Base-by-base conservation (phyloP, 2,797 vertebrate species). In the Sebastes umbrosus region DNA sequence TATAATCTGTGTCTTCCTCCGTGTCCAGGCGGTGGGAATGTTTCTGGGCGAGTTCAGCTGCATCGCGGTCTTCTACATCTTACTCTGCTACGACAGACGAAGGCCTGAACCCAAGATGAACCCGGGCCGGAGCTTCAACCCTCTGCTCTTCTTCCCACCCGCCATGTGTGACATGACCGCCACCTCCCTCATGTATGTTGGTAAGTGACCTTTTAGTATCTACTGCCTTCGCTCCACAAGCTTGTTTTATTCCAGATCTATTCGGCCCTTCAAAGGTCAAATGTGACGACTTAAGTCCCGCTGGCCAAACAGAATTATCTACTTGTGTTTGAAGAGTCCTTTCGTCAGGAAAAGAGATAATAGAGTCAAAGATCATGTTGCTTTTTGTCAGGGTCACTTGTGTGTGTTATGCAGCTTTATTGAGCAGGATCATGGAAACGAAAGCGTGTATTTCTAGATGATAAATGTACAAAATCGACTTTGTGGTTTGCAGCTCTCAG, bases 111-210 rank as follows among this genome's bases (percentile, higher is more conserved):
- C 97, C 73, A 93, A 46, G 14, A 55, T 96, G 84, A 95, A 95
- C 27, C 78, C 92, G 0, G 94, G 96, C 1, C 96, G 92, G 87
- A 90, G 94, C 80, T 99, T 98, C 92, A 97, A 93, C 90, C 92
- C 97, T 0, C 83, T 98, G 9, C 94, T 99, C 34, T 99, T 99
- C 94, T 92, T 99, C 43, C 94, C 97, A 1, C 98, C 98, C 0
- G 98, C 98, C 8, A 93, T 99, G 80, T 99, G 98, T 8, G 98
- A 99, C 93, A 98, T 99, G 97, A 91, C 87, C 0, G 98, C 96
- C 65, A 99, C 98, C 59, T 97, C 96, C 92, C 94, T 98, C 95
- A 99, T 99, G 98, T 99, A 99, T 91, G 95, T 99, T 43, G 98
- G 97, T 98, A 88, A 88, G 96, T 93, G 58, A 69, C n/a, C 20